Base-by-base conservation (phyloP, 2,113 vertebrate genomes). In the Phoenicopterus ruber region DNA sequence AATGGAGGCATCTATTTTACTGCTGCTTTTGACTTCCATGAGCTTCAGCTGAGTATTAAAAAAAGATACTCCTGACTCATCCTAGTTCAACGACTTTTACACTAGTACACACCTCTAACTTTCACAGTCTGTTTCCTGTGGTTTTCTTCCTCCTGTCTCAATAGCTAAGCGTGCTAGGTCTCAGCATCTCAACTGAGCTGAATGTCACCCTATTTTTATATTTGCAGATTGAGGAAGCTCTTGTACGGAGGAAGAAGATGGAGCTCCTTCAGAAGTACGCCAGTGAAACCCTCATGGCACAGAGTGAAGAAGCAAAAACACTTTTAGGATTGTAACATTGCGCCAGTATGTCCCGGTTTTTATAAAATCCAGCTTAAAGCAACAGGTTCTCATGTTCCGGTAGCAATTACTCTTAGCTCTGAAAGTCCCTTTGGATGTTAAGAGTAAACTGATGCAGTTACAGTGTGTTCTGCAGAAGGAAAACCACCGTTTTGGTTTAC, bases 201-300 rank as follows among this genome's bases (percentile, higher is more conserved):
- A 76, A 22, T 57, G 15, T 67, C 52, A 55, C 66, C 40, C 17
- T 63, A 0, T 36, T 58, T 90, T 82, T 58, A 0, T 67, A 17
- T 83, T 73, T 93, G 26, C 98, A 99, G 99, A 99, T 99, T 52
- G 99, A 99, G 95, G 99, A 99, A 93, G 99, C 99, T 29, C 98
- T 99, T 28, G 98, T 99, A 13, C 97, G 99, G 59, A 98, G 99
- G 89, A 99, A 99, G 98, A 99, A 99, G 98, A 99, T 99, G 99
- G 99, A 99, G 92, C 95, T 99, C 55, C 97, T 99, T 40, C 99
- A 99, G 97, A 99, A 99, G n/a, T 99, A 99, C 0, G 99, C 99
- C 84, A 99, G 99, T 31, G 99, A 99, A 96, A 98, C 98, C 22
- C 97, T 99, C n/a, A 98, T 99, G 98, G 99, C 99, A 11, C 99